Base-by-base conservation (phyloP, 2,113 vertebrate genomes). In the Xiphorhynchus elegans region DNA sequence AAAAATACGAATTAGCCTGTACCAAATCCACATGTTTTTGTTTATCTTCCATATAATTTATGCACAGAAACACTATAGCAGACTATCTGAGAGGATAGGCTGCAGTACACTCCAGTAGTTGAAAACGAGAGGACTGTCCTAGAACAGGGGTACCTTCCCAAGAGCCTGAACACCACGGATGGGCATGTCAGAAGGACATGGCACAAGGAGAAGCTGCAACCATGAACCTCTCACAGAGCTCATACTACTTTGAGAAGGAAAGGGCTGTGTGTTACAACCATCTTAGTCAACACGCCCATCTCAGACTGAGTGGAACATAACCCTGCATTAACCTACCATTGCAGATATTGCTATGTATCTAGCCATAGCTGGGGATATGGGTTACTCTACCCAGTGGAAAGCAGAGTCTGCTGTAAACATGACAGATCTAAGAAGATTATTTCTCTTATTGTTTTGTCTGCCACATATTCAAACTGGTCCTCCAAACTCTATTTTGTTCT, bases 11-110 rank as follows among this genome's bases (percentile, higher is more conserved):
- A 83, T 83, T 73, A 66, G 14, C 31, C 55, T 52, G 70, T 46
- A 97, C 40, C 33, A 73, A 91, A 96, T 89, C 62, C 62, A 83
- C 74, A 73, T 40, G n/a, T 17, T 93, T 89, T 87, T 72, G 33
- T 72, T 26, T 69, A 35, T 78, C 92, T 91, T 47, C 59, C 39
- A 47, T 47, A 44, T 26, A 84, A 81, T 80, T 93, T 77, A 90
- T 58, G 68, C 26, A 28, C 0, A 4, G 35, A 79, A 91, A 91
- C 70, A 76, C 17, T 76, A 35, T 0, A 62, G 63, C 31, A 81
- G 44, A 70, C 46, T 56, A 8, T 35, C 25, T 29, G 31, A 63
- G 46, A 69, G 11, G 25, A 52, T 10, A 58, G 26, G 17, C 23
- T 76, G 40, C 31, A 42, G 42, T 35, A 52, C 10, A 9, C 25